Base-by-base conservation (phyloP, 2,888 invertebrate species). In the Choristoneura rosaceana region DNA sequence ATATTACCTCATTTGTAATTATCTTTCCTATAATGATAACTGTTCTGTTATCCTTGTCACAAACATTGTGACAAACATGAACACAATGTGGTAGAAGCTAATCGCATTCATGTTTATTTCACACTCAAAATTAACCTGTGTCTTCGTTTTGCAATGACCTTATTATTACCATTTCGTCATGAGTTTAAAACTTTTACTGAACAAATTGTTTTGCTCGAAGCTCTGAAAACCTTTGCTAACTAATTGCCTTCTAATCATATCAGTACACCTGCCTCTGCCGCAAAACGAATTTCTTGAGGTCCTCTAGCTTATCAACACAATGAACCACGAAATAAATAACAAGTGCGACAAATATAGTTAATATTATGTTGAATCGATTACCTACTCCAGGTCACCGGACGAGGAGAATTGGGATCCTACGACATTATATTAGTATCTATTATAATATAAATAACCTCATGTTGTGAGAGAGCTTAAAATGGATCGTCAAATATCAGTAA, bases 1-100 rank as follows among this genome's bases (percentile, higher is more conserved):
- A 70, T 84, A 77, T 78, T 81, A 75, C 79, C 80, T 82, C 82
- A 80, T 75, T 79, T 86, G 80, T 85, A 84, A 74, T 71, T 25
- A 60, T 55, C 59, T 74, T 25, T 63, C 65, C 69, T 66, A 63
- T 52, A 71, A 60, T 59, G 69, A 73, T 59, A 50, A 66, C 67
- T 69, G 66, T 61, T 70, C 65, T 75, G 76, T 77, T 78, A 81
- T 79, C 78, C 79, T 79, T 77, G 77, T 76, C 78, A 70, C n/a
- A 47, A 47, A 47, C 4, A n/a, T 79, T 77, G 77, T 76, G 77
- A 70, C n/a, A 47, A 47, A 47, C 4, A n/a, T 47, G 47, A 4
- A 4, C 7, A 38, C 4, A 7, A 41, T 41, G 9, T 41, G 4
- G 12, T 4, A 10, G 12, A 12, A 43, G 43, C 12, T 43, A 12